Conservation (phyloP, 2,113 vertebrate genomes). For the Psephotus haematonotus region DNA sequence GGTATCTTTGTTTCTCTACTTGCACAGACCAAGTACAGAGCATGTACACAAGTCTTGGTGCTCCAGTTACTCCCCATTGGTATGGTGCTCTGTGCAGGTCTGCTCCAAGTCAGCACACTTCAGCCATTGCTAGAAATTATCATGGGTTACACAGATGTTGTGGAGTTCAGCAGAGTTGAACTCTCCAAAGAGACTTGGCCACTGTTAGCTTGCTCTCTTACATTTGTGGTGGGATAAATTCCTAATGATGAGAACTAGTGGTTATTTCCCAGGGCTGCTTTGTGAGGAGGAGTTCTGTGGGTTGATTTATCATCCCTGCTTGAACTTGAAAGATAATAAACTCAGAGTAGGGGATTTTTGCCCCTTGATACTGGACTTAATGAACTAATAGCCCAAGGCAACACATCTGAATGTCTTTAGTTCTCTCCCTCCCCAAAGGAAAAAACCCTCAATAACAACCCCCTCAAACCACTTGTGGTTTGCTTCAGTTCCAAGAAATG, state of each 20-base stretch:
- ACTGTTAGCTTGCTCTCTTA: neutral
- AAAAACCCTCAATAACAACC: neutral
- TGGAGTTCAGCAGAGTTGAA: neutral
- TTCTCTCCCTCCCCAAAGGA: neutral
- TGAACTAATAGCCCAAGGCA: neutral
- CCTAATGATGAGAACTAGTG: neutral
- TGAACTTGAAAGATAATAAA: neutral
- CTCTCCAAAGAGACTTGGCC: neutral
- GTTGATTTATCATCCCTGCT: neutral
- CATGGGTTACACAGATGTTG: neutral
- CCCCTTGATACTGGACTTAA: neutral
- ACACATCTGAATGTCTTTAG: neutral
- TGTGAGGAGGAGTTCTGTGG: neutral
- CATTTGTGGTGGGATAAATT: neutral
- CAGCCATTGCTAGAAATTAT: neutral
- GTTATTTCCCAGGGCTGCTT: neutral
- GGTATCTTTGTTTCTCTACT: neutral
- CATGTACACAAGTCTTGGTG: accelerated
- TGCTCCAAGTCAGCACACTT: neutral
- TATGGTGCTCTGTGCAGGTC: neutral
- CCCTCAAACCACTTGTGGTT: neutral
- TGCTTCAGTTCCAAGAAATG: neutral
- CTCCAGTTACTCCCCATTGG: neutral
- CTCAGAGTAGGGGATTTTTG: neutral
- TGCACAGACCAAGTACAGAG: neutral